Conservation (phyloP, 1,140 invertebrate species). For the Drosophila burlai region DNA sequence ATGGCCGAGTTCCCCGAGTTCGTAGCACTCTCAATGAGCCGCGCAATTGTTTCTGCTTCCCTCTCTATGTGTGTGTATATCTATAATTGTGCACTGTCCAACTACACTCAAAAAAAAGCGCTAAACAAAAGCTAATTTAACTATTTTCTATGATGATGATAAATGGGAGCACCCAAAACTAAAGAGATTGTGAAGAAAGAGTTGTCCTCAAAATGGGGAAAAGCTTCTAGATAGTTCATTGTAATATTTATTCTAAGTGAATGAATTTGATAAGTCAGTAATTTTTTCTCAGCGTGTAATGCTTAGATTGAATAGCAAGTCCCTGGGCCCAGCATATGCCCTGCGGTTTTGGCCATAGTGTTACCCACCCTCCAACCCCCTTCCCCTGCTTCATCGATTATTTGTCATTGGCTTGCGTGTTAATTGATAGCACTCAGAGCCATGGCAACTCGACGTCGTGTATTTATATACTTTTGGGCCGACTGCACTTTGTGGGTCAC, state of each 20-base stretch:
- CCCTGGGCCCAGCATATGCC: constrained; percentile 42
- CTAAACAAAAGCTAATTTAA: background rate
- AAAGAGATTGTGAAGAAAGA: background rate
- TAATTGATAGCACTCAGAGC: constrained; percentile 70
- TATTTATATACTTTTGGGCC: constrained; percentile 30
- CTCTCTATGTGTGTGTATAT: constrained; percentile 32
- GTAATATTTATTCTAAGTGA: no score
- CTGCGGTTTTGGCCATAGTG: constrained; percentile 42
- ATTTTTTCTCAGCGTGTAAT: constrained; percentile 12
- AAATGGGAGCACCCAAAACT: background rate
- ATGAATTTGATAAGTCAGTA: background rate
- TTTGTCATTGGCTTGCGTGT: constrained; percentile 76
- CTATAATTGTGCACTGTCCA: constrained; percentile 47
- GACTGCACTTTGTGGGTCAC: constrained; percentile 68
- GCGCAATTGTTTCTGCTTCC: constrained; percentile 65
- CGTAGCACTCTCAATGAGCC: constrained; percentile 80
- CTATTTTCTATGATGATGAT: constrained; percentile 2
- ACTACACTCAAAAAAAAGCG: constrained; percentile 30
- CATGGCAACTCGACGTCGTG: constrained; percentile 62
- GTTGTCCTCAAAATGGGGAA: background rate
- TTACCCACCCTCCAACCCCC: background rate
- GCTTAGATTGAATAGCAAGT: constrained; percentile 32
- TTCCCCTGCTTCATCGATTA: constrained; percentile 65
- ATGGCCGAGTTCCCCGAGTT: constrained; percentile 55
- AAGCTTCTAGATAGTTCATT: no score